phyloP scores from a whole-genome alignment of 2,113 vertebrate genomes.

The Vidua chalybeata region DNA sequence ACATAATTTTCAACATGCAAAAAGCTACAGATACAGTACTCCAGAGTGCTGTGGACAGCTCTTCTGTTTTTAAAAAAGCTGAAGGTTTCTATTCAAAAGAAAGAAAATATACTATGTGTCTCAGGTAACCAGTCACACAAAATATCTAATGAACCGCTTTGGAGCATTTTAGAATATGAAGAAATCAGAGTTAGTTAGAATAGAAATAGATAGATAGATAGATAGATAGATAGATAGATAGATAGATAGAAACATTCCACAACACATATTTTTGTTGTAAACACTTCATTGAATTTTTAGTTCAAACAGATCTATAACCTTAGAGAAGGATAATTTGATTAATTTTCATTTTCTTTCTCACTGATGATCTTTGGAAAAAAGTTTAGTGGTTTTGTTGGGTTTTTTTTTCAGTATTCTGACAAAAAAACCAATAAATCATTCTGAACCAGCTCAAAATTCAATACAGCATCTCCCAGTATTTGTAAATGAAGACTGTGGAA shows the following conservation, averaged over 20 bases:
- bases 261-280: background rate
- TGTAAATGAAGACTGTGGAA: background rate
- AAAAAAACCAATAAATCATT: background rate
- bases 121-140: background rate
- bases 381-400: rapidly evolving
- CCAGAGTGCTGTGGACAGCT: background rate
- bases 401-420: background rate
- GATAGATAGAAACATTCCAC: background rate
- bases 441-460: background rate
- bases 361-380: background rate
- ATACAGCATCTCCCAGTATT: background rate
- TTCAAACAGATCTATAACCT: background rate
- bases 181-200: background rate
- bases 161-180: background rate
- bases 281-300: background rate
- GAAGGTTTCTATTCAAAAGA: background rate
- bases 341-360: background rate
- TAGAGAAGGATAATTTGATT: background rate
- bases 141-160: background rate
- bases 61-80: background rate
- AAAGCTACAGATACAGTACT: background rate
- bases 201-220: no score
- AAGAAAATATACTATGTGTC: background rate
- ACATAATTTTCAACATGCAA: background rate
- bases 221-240: no score